These are phyloP conservation scores for Catagonus wagneri DNA, from an alignment of 2,113 vertebrate genomes.

Conservation along the genomic window DNA sequence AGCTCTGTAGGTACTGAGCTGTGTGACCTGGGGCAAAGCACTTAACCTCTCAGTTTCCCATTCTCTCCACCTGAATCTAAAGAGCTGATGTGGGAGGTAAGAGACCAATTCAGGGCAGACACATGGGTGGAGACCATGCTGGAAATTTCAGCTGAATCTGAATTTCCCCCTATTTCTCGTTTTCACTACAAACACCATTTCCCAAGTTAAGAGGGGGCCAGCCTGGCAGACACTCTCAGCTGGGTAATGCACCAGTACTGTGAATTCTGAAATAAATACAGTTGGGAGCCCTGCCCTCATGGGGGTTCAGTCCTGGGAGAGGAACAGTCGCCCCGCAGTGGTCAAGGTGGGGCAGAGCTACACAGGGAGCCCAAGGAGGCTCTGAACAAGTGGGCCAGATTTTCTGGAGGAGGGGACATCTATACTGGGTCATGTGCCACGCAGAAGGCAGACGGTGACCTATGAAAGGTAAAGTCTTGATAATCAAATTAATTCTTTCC, in stretches of 20 bases:
- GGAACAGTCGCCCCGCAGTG: rapidly evolving
- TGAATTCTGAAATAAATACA: background rate
- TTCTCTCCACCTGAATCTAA: background rate
- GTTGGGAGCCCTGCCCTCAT: background rate
- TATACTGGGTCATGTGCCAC: background rate
- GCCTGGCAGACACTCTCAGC: background rate
- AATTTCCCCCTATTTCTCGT: background rate
- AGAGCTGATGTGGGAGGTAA: background rate
- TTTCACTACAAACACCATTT: background rate
- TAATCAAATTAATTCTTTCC: constrained; percentile 66
- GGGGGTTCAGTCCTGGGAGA: background rate
- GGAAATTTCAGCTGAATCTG: background rate
- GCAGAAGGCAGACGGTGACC: background rate
- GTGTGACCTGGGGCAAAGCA: background rate
- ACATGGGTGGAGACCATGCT: background rate
- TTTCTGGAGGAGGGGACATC: background rate
- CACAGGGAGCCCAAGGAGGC: background rate
- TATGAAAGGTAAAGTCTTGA: constrained; percentile 38
- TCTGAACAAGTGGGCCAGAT: background rate
- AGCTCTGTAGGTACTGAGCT: background rate
- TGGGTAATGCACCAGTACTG: background rate
- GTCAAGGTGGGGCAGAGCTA: background rate
- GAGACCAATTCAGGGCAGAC: background rate
- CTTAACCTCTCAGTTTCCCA: background rate
- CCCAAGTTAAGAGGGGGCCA: background rate